Conservation (phyloP, 1,140 invertebrate genomes). For the Drosophila nigrodunni region DNA sequence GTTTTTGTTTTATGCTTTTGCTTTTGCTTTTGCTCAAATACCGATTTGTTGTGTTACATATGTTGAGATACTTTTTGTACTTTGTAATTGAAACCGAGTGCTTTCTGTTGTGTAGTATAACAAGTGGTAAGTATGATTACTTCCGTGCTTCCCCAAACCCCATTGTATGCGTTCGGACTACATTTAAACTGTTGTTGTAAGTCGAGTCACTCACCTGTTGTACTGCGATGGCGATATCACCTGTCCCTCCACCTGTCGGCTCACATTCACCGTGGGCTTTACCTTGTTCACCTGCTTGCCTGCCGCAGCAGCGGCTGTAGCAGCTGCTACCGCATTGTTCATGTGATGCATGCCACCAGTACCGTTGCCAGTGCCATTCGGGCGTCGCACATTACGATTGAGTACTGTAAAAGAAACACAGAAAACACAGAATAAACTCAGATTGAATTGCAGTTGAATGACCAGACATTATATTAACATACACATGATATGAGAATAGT, state of each 20-base stretch:
- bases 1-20: conserved; percentile 10
- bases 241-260: conserved; percentile 87
- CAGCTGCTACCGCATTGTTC: conserved; percentile 85
- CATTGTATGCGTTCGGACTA: conserved; percentile 11
- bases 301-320: conserved; percentile 85
- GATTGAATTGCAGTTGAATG: conserved; percentile 13
- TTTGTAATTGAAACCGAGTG: conserved; percentile 36
- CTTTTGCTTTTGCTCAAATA: conserved; percentile 31
- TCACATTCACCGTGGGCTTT: conserved; percentile 91
- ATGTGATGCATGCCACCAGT: conserved; percentile 87
- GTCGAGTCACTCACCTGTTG: conserved; percentile 81
- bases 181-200: not conserved
- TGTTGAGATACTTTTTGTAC: conserved; percentile 17
- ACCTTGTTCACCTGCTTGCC: conserved; percentile 94
- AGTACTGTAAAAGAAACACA: conserved; percentile 86
- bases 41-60: conserved; percentile 24
- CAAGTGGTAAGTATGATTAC: conserved; percentile 27
- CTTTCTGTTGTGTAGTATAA: conserved; percentile 29
- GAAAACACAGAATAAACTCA: not conserved
- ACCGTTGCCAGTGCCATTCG: conserved; percentile 86
- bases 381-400: conserved; percentile 89
- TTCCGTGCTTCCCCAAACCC: conserved; percentile 13
- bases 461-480: not conserved
- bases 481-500: not conserved
- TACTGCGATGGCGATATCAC: conserved; percentile 85